Percentiles rank a stretch among this genome's conserved stretches.
phyloP scores from a whole-genome alignment of 2,888 invertebrate genomes.

The Maniola hyperantus region DNA sequence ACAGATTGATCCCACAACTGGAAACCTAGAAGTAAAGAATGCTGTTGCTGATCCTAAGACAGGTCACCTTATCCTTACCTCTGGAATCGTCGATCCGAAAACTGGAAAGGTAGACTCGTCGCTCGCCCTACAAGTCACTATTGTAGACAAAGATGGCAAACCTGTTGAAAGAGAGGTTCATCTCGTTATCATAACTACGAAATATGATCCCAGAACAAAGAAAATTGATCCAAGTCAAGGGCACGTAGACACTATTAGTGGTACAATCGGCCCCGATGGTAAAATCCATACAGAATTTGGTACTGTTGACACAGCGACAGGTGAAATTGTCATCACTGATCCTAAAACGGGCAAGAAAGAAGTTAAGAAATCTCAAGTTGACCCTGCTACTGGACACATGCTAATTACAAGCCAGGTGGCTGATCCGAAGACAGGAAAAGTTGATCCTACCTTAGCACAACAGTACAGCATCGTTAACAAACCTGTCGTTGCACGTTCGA shows the following conservation, averaged over 20 bases:
- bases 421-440: conserved; percentile 83
- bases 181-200: conserved; percentile 83
- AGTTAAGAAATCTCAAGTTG: conserved; percentile 80
- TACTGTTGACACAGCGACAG: conserved; percentile 84
- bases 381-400: conserved; percentile 82
- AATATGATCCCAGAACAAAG: conserved; percentile 81
- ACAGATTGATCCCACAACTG: conserved; percentile 80
- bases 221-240: conserved; percentile 73
- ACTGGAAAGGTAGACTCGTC: conserved; percentile 81
- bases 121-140: conserved; percentile 81
- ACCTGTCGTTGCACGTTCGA: conserved; percentile 64
- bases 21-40: conserved; percentile 82
- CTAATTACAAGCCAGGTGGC: conserved; percentile 80
- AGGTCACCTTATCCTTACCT: conserved; percentile 79
- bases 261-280: conserved; percentile 78
- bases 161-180: conserved; percentile 78
- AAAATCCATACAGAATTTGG: conserved; percentile 85
- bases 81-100: conserved; percentile 82
- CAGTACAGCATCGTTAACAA: conserved; percentile 77
- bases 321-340: conserved; percentile 75
- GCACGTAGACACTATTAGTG: conserved; percentile 82
- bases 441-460: conserved; percentile 81
- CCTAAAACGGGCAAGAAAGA: conserved; percentile 78
- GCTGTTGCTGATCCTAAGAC: conserved; percentile 80
- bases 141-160: conserved; percentile 72